These are phyloP conservation scores for Perdita meconis DNA, from an alignment of 2,888 invertebrate species.

Conservation along the genomic window DNA sequence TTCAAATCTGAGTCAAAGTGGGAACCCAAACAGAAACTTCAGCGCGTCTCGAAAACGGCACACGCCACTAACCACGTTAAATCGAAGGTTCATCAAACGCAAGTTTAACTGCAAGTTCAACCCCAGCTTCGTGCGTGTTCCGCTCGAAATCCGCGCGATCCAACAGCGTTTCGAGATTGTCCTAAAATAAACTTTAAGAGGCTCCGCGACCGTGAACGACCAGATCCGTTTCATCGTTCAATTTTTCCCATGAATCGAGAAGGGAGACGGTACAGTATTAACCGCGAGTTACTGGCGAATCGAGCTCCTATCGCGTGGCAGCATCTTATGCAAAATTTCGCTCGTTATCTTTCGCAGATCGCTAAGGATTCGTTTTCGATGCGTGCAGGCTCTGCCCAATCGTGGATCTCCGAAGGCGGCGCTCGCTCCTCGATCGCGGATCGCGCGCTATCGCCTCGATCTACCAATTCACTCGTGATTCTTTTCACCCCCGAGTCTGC, in stretches of 20 bases:
- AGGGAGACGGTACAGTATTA: conserved; percentile 4
- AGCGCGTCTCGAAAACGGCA: too few species aligned
- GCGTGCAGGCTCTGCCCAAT: conserved; percentile 63
- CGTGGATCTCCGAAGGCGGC: conserved; percentile 61
- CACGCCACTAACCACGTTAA: too few species aligned
- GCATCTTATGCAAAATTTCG: conserved; percentile 11
- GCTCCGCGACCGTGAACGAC: not conserved
- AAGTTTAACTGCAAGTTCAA: too few species aligned
- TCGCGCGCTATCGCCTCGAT: conserved; percentile 69
- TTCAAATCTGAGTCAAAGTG: too few species aligned
- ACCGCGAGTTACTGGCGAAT: not conserved
- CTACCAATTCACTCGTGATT: conserved; percentile 36
- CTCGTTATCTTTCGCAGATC: conserved; percentile 26
- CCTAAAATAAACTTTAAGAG: conserved; percentile 6
- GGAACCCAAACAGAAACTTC: too few species aligned
- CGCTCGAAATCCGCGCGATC: not conserved
- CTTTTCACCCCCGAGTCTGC: not conserved
- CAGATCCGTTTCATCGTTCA: not conserved
- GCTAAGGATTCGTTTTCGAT: conserved; percentile 23
- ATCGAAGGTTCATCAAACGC: too few species aligned
- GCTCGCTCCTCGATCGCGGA: conserved; percentile 34
- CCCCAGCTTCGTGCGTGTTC: too few species aligned
- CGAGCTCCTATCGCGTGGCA: not conserved
- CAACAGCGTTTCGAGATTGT: not conserved
- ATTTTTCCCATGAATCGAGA: too few species aligned